A percentile compares a stretch with the other conserved stretches of the same genome.
These are phyloP conservation scores for Drosophila sechellia DNA, from an alignment of 1,140 invertebrate species.

Conservation along the genomic window DNA sequence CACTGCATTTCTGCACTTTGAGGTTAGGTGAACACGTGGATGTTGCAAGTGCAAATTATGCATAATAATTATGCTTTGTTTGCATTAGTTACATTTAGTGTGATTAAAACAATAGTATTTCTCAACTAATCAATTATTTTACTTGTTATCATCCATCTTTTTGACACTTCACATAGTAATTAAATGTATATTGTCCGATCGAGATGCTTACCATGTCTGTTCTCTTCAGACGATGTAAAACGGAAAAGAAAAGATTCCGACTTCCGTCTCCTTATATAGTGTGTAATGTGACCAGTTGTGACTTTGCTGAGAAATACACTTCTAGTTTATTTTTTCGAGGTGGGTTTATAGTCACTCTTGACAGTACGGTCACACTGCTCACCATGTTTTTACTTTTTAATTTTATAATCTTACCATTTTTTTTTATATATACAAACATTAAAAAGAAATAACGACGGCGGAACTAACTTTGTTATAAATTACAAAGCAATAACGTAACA, in stretches of 20 bases:
- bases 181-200: background rate
- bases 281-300: background rate
- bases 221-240: slow-evolving; percentile 75
- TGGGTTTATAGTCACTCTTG: no score
- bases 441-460: no score
- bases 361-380: no score
- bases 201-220: slow-evolving; percentile 74
- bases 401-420: no score
- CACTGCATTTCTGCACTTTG: background rate
- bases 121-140: background rate
- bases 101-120: background rate
- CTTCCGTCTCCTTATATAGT: background rate
- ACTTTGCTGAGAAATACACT: background rate
- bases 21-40: slow-evolving; percentile 29
- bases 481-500: no score
- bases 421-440: no score
- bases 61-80: background rate
- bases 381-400: no score
- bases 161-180: background rate
- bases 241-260: slow-evolving; percentile 56
- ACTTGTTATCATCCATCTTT: background rate
- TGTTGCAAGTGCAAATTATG: background rate
- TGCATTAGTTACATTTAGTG: background rate
- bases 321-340: no score
- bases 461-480: no score